Evolutionary conservation across 2,888 invertebrate species (phyloP).

Genomic region (Drosophila neoperkinsi): DNA sequence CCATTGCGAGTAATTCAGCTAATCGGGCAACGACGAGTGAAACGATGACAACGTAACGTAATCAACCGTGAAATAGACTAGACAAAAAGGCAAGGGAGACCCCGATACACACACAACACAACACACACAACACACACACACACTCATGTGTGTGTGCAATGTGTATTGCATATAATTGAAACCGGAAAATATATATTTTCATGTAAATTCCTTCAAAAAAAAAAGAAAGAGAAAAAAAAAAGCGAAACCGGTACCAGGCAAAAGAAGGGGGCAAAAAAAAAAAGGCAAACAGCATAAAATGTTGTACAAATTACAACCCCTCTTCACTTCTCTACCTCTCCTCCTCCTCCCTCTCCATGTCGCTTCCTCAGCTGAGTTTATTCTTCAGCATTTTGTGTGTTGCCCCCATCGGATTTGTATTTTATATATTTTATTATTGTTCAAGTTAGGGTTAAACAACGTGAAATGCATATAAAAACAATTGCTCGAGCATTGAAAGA

Average conservation of each 20-base stretch:
- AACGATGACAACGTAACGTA: constrained; percentile 60
- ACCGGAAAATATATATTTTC: constrained; percentile 84
- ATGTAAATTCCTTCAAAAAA: constrained; percentile 78
- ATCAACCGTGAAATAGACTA: constrained; percentile 79
- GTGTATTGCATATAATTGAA: constrained; percentile 76
- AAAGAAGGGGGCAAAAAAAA: constrained; percentile 26
- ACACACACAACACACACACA: constrained; percentile 8
- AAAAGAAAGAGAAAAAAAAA: constrained; percentile 23
- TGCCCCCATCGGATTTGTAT: constrained; percentile 40
- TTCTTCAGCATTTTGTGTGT: constrained; percentile 36
- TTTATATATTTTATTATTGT: constrained; percentile 18
- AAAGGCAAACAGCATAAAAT: constrained; percentile 54
- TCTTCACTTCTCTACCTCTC: constrained; percentile 5
- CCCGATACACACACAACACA: constrained; percentile 27
- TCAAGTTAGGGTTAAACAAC: constrained; percentile 66
- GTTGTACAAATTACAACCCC: constrained; percentile 42
- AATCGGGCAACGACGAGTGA: constrained; percentile 64
- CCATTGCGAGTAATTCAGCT: constrained; percentile 42
- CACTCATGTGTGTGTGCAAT: constrained; percentile 26
- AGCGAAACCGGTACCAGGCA: constrained; percentile 48
- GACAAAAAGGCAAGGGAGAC: constrained; percentile 47
- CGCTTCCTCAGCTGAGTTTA: constrained; percentile 15
- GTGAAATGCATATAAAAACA: constrained; percentile 78
- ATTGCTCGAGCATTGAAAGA: constrained; percentile 54
- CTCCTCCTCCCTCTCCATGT: constrained; percentile 4